Evolutionary conservation across 2,888 invertebrate genomes (phyloP).

Genomic region (Frankliniella intonsa): DNA sequence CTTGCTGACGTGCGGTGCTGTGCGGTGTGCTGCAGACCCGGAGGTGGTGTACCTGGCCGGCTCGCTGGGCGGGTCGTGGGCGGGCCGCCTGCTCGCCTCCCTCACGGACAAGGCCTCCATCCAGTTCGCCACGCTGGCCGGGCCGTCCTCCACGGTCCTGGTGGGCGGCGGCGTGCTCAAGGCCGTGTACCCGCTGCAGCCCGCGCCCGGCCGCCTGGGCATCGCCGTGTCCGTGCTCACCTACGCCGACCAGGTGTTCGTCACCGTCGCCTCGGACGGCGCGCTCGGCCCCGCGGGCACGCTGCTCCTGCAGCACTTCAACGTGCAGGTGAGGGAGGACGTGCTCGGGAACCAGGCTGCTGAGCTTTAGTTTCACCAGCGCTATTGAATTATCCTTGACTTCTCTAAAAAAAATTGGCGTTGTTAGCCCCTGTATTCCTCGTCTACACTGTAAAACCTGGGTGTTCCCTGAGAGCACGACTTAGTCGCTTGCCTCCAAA

Average conservation of each 20-base stretch:
- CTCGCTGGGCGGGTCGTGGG: conserved; percentile 4
- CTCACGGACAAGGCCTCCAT: conserved; percentile 40
- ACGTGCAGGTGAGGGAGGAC: conserved; percentile 40
- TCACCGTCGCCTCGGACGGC: conserved; percentile 48
- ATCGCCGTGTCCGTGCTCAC: conserved; percentile 52
- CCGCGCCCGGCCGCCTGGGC: conserved; percentile 48
- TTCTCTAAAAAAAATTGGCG: too few species aligned
- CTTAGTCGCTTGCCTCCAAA: too few species aligned
- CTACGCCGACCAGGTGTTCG: conserved; percentile 51
- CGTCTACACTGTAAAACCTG: too few species aligned
- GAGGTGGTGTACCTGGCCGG: conserved; percentile 49
- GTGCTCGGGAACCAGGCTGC: not conserved
- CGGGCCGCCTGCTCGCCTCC: conserved; percentile 29
- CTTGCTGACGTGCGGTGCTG: too few species aligned
- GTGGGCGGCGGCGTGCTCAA: conserved; percentile 46
- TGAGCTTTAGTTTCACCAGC: too few species aligned
- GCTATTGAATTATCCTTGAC: too few species aligned
- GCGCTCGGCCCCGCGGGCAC: conserved; percentile 41
- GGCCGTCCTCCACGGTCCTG: conserved; percentile 47
- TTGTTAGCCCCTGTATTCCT: too few species aligned
- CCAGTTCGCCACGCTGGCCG: conserved; percentile 49
- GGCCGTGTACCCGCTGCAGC: conserved; percentile 47
- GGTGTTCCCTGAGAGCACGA: too few species aligned
- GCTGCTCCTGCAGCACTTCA: conserved; percentile 41
- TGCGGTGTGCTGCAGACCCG: conserved; percentile 45